Percentiles rank a stretch among this genome's conserved stretches.
Evolutionary conservation across 1,140 invertebrate genomes (phyloP).

Genomic region (Pachyrhynchus sulphureomaculatus): DNA sequence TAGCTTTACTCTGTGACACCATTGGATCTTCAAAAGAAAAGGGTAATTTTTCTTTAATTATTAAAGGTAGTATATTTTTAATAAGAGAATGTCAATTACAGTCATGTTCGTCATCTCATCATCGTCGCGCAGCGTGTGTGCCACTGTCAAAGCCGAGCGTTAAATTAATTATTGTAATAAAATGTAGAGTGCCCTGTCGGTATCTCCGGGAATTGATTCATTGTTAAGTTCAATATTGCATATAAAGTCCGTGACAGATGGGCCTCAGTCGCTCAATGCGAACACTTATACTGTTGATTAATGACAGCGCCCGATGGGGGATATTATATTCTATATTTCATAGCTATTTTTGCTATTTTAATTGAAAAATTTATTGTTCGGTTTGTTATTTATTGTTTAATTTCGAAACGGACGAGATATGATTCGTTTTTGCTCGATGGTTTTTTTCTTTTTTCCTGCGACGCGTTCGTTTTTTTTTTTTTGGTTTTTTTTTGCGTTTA

Average conservation of each 20-base stretch:
- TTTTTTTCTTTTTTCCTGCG: no score
- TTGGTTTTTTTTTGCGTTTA: no score
- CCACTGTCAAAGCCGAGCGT: background rate
- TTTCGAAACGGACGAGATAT: no score
- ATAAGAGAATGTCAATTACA: no score
- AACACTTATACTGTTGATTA: conserved; percentile 35
- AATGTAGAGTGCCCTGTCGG: conserved; percentile 35
- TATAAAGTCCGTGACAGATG: conserved; percentile 39
- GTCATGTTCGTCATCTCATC: no score
- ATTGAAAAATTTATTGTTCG: conserved; percentile 21
- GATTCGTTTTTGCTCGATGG: no score
- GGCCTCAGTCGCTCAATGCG: conserved; percentile 33
- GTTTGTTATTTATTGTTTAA: no score
- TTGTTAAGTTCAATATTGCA: conserved; percentile 38
- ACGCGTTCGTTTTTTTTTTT: no score
- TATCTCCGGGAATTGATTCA: conserved; percentile 37
- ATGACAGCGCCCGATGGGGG: conserved; percentile 30
- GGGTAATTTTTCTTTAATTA: no score
- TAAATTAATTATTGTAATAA: conserved; percentile 40
- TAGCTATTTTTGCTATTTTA: conserved; percentile 25
- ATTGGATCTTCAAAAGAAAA: no score
- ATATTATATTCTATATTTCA: conserved; percentile 33
- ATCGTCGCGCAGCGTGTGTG: background rate
- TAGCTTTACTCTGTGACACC: no score
- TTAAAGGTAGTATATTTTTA: no score